These are phyloP conservation scores for Tupiocoris notatus DNA, from an alignment of 2,888 invertebrate species.

Conservation along the genomic window DNA sequence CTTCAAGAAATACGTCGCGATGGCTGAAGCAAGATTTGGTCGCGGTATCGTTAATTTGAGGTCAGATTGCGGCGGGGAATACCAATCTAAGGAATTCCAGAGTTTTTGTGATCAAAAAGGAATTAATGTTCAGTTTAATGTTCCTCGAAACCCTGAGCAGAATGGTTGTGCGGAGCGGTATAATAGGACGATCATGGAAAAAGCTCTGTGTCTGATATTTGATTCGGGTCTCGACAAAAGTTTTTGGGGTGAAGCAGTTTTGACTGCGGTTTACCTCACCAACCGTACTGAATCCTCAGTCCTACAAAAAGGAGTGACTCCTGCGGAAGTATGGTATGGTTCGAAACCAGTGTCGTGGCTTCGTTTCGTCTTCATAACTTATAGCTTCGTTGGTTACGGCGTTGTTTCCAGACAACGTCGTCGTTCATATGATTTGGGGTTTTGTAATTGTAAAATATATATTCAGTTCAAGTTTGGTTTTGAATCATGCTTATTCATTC, in stretches of 20 bases:
- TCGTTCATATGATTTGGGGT: too few species aligned
- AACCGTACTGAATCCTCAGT: constrained; percentile 49
- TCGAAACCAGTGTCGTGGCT: constrained; percentile 50
- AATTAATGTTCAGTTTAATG: neutral
- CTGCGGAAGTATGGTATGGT: constrained; percentile 50
- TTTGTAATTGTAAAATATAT: too few species aligned
- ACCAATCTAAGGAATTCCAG: neutral
- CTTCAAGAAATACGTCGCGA: neutral
- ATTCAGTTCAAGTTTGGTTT: too few species aligned
- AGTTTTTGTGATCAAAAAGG: constrained; percentile 8
- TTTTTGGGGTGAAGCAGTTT: too few species aligned
- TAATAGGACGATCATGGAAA: too few species aligned
- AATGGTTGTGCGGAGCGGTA: too few species aligned
- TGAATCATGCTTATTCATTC: too few species aligned
- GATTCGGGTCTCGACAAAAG: too few species aligned
- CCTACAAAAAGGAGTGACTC: constrained; percentile 47
- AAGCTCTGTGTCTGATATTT: too few species aligned
- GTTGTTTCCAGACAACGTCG: too few species aligned
- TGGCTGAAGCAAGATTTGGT: neutral
- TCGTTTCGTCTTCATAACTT: too few species aligned
- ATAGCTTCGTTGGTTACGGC: too few species aligned
- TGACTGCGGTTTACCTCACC: constrained; percentile 49
- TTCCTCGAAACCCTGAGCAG: constrained; percentile 3
- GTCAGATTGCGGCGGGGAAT: neutral
- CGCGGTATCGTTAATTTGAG: neutral